Evolutionary conservation across 2,113 vertebrate species (phyloP).

Genomic region (Xiphorhynchus elegans): DNA sequence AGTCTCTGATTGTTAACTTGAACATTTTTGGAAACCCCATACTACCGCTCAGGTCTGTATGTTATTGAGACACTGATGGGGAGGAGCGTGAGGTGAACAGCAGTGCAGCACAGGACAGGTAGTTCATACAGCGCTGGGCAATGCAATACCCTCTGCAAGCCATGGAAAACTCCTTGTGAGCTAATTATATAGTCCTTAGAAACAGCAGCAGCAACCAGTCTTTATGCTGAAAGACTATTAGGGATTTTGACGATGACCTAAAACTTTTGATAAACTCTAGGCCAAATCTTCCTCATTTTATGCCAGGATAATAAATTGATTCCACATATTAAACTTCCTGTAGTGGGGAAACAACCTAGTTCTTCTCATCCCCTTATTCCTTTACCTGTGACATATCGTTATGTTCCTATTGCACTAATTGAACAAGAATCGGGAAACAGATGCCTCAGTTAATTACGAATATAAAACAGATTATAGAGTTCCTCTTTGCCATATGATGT

Average conservation of each 20-base stretch:
- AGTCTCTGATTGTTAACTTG: neutral
- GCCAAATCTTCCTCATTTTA: neutral
- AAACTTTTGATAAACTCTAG: neutral
- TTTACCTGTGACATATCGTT: neutral
- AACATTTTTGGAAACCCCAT: neutral
- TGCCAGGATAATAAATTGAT: neutral
- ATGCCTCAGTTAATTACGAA: neutral
- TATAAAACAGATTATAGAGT: neutral
- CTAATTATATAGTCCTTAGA: neutral
- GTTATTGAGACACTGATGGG: neutral
- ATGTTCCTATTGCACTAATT: neutral
- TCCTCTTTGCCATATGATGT: neutral
- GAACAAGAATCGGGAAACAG: neutral
- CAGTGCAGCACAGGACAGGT: accelerated
- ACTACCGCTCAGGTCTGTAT: neutral
- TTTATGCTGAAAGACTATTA: neutral
- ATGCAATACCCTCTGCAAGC: neutral
- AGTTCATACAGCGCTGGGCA: neutral
- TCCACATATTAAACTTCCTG: neutral
- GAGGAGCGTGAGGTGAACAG: neutral
- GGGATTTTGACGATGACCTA: neutral
- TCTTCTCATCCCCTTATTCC: neutral
- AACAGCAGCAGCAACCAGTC: neutral
- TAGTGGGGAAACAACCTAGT: neutral
- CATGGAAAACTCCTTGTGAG: neutral